Percentiles rank a stretch among this genome's conserved stretches.
Conservation (phyloP, 2,797 vertebrate genomes). For the Semaprochilodus insignis region DNA sequence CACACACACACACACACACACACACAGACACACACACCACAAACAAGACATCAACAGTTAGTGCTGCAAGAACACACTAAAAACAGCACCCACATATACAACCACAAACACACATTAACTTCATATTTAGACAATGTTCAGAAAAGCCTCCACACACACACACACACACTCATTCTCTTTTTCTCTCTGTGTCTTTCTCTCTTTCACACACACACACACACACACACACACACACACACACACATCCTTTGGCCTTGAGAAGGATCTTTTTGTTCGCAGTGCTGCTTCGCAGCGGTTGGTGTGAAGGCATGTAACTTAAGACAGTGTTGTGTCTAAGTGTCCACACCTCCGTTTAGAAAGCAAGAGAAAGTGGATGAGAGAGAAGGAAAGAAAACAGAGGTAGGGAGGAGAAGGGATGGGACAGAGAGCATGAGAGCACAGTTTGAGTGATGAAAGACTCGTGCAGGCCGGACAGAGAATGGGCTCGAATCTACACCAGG, state of each 20-base stretch:
- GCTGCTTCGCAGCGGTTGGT: slow-evolving; percentile 63
- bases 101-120: background rate
- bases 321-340: slow-evolving; percentile 71
- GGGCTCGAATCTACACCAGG: slow-evolving; percentile 19
- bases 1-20: slow-evolving; percentile 12
- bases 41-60: background rate
- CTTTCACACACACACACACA: background rate
- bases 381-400: background rate
- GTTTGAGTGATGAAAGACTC: slow-evolving; percentile 20
- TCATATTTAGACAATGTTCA: slow-evolving; percentile 1
- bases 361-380: slow-evolving; percentile 16
- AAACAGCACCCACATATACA: background rate
- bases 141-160: too few species aligned
- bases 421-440: slow-evolving; percentile 13
- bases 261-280: slow-evolving; percentile 24
- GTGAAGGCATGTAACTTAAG: slow-evolving; percentile 65
- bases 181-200: too few species aligned
- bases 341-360: slow-evolving; percentile 35
- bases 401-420: slow-evolving; percentile 8
- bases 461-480: slow-evolving; percentile 12
- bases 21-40: slow-evolving; percentile 52
- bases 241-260: slow-evolving; percentile 11
- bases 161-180: too few species aligned
- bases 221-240: background rate
- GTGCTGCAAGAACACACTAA: background rate